Evolutionary conservation across 23 tunicate species (phyloP), one percentile per base, ranked within the genome.

Genomic region (Botrylloides violaceus): DNA sequence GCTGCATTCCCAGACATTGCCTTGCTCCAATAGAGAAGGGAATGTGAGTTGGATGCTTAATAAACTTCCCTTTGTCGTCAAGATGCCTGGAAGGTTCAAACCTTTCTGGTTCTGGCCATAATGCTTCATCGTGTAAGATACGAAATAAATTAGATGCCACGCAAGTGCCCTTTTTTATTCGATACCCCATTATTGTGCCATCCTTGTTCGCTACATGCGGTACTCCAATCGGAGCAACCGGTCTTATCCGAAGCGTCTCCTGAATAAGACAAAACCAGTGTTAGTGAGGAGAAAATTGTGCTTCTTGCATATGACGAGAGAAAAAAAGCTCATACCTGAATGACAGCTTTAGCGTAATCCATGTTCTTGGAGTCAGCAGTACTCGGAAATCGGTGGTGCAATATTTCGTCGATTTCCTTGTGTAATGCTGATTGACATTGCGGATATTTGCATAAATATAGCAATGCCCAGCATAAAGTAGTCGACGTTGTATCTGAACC

Each of bases 21-120:
- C 94, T 75, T 0, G 74, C 55, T 31, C 94, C 94, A 4, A 80
- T 72, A 18, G 66, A 63, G 48, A 86, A 86, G 3, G 65, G 81
- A 3, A 79, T 66, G 36, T 33, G 34, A 32, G 66, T 29, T 29
- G 75, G 64, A 1, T 71, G 59, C 66, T 86, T 86, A 3, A 48
- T 27, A 56, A 86, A 86, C 61, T 66, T 65, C 33, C 94, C 94
- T 28, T 75, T 49, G 6, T 37, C 61, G 37, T 75, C 80, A 4
- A 86, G 27, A 55, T 79, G 85, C 3, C 94, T 55, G 21, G 70
- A 79, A 0, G 94, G 94, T 6, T 48, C 23, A 59, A 86, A 86
- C 34, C 48, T 70, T 2, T 74, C 76, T 15, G 94, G 86, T 29
- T 86, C 86, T 19, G 82, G 73, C 82, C 82, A 83, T 4, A 32